phyloP scores from a whole-genome alignment of 1,140 invertebrate genomes.

The Propsilocerus akamusi region DNA sequence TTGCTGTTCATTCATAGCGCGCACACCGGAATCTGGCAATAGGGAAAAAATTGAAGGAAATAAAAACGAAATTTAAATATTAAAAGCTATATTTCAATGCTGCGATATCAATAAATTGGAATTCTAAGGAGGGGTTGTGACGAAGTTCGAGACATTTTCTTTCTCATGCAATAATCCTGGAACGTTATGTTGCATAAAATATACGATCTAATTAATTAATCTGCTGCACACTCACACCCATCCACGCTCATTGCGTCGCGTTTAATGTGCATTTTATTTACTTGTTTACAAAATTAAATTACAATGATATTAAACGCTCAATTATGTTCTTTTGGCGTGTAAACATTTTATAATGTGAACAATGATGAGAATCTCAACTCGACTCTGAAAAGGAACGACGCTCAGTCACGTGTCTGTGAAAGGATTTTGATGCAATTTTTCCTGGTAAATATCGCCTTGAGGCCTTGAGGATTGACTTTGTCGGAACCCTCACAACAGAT shows the following conservation, averaged over 20 bases:
- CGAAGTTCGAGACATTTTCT: too few species aligned
- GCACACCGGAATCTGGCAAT: too few species aligned
- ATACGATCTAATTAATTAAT: background rate
- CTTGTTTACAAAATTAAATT: slow-evolving; percentile 3
- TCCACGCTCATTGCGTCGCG: too few species aligned
- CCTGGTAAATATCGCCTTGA: too few species aligned
- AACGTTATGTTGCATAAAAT: too few species aligned
- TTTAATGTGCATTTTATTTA: background rate
- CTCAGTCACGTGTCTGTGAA: background rate
- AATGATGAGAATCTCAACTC: background rate
- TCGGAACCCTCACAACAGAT: too few species aligned
- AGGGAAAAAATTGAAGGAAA: background rate
- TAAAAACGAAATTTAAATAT: slow-evolving; percentile 4
- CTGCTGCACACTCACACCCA: background rate
- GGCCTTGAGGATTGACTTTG: too few species aligned
- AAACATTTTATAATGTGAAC: background rate
- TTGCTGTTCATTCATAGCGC: too few species aligned
- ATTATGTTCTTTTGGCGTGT: background rate
- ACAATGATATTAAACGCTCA: slow-evolving; percentile 1
- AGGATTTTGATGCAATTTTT: too few species aligned
- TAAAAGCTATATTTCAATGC: slow-evolving; percentile 3
- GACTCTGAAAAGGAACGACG: background rate
- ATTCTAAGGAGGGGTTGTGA: background rate
- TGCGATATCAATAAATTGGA: background rate
- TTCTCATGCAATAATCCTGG: too few species aligned